Base-by-base conservation (phyloP, 2,888 invertebrate species). In the Pachymerium ferrugineum region DNA sequence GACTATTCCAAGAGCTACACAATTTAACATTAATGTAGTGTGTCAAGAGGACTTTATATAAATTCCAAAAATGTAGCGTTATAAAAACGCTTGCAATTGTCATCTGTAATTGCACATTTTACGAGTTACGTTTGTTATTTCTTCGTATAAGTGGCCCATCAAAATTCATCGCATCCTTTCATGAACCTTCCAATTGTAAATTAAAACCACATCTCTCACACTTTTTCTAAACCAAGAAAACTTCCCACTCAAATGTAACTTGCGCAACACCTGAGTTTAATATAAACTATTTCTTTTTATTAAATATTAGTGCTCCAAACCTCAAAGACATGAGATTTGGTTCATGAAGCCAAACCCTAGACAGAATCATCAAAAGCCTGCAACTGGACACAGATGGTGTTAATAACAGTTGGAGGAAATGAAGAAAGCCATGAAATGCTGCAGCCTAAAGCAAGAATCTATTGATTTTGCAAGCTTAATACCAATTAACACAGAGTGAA, bases 321-420 rank as follows among this genome's bases (percentile, higher is more conserved):
- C 62, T 28, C 62, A 62, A n/a, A 62, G 62, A 62, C 62, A 62
- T 25, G 62, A 62, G 62, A 62, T 62, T 62, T 62, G 62, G 62
- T 25, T 62, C 62, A 62, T 62, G 62, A 62, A 62, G 62, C 28
- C 25, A 62, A 62, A 62, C 62, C 62, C 62, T n/a, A 62, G 25
- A 62, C 28, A 28, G 62, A 62, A 62, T 62, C 62, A 62, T 62
- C 62, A 62, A 22, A 28, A 62, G 62, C 62, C 25, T 62, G 62
- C 62, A 62, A 62, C 25, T 62, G 62, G 62, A 62, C 62, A 62
- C 62, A 62, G 62, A 62, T 62, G 62, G 62, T 62, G 62, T 62
- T 62, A 62, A 62, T 62, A 62, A 62, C 62, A 62, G 62, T 62
- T 62, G 62, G 28, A 62, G 62, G 62, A 62, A 62, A 62, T 62